These are phyloP conservation scores for Shargacucullia verbasci DNA, from an alignment of 2,888 invertebrate species.

Conservation along the genomic window DNA sequence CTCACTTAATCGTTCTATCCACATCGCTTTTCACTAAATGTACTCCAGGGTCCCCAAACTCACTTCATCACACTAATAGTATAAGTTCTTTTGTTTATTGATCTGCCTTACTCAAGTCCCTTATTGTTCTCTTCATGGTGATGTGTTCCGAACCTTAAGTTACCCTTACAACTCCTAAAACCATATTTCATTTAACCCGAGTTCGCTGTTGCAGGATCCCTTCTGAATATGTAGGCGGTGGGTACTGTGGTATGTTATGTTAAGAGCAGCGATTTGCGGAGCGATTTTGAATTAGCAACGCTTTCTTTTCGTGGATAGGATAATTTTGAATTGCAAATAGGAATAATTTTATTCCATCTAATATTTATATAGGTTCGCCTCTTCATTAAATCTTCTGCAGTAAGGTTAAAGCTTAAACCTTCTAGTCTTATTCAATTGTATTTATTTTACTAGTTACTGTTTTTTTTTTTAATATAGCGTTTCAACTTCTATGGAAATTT, in stretches of 20 bases:
- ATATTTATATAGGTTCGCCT: neutral
- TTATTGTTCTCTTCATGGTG: constrained; percentile 43
- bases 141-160: constrained; percentile 41
- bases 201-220: constrained; percentile 35
- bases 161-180: constrained; percentile 58
- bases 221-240: constrained; percentile 53
- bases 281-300: constrained; percentile 17
- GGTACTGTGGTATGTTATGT: constrained; percentile 10
- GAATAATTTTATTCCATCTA: neutral
- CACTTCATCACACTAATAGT: constrained; percentile 40
- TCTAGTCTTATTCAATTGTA: no score
- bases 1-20: constrained; percentile 14
- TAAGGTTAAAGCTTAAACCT: no score
- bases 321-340: constrained; percentile 2
- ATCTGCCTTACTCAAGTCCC: constrained; percentile 38
- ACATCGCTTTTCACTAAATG: constrained; percentile 20
- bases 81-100: constrained; percentile 56
- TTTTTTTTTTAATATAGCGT: no score
- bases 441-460: no score
- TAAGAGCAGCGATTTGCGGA: constrained; percentile 1
- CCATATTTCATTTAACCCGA: constrained; percentile 65
- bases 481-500: no score
- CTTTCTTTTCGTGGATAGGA: constrained; percentile 10
- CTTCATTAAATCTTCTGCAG: no score
- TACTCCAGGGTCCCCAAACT: constrained; percentile 16